Conservation (phyloP, 2,888 invertebrate genomes). For the Stenichneumon culpator region DNA sequence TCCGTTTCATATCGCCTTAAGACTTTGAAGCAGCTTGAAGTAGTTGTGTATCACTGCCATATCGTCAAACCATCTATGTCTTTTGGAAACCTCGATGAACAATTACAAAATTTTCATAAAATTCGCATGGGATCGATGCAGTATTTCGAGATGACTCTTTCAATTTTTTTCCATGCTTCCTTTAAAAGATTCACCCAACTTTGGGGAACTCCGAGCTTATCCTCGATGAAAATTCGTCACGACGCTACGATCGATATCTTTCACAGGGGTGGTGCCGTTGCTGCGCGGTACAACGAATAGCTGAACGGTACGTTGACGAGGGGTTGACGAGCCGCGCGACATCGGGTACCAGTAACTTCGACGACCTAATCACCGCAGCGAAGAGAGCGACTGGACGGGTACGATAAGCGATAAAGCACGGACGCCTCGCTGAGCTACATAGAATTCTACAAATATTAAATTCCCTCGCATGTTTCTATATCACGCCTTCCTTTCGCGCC, state of each 20-base stretch:
- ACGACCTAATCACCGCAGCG: conserved; percentile 55
- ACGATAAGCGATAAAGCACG: conserved; percentile 61
- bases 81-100: neutral
- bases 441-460: conserved; percentile 52
- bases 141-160: neutral
- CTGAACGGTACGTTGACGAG: conserved; percentile 22
- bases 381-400: conserved; percentile 38
- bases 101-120: neutral
- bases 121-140: neutral
- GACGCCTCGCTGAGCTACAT: conserved; percentile 14
- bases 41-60: neutral
- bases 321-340: conserved; percentile 29
- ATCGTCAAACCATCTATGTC: neutral
- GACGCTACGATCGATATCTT: conserved; percentile 78
- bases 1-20: neutral
- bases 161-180: neutral
- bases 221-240: conserved; percentile 76
- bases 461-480: conserved; percentile 27
- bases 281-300: conserved; percentile 37
- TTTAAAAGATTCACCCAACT: too few species aligned
- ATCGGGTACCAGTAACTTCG: conserved; percentile 31
- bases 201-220: neutral
- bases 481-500: conserved; percentile 9
- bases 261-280: conserved; percentile 63
- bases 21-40: neutral